Evolutionary conservation across 2,797 vertebrate species (phyloP).

Genomic region (Zonotrichia albicollis): DNA sequence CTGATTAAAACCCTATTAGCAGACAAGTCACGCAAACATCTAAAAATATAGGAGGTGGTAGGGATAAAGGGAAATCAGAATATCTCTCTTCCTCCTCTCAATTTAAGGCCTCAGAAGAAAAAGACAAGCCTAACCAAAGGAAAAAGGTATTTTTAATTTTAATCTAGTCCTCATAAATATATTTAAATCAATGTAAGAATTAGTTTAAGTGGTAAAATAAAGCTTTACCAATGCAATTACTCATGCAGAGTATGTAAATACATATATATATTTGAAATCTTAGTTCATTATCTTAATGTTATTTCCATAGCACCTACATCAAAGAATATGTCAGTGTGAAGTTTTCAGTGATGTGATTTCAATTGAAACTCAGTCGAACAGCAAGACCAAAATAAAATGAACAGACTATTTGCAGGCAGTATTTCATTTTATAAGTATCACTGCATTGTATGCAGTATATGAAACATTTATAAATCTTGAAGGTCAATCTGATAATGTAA

Average conservation of each 20-base stretch:
- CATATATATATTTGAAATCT: constrained; percentile 54
- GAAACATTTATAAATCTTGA: constrained; percentile 92
- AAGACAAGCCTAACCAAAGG: constrained; percentile 51
- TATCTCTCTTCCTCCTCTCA: neutral
- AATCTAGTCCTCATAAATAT: constrained; percentile 67
- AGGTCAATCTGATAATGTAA: constrained; percentile 95
- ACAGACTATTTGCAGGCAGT: constrained; percentile 80
- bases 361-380: constrained; percentile 73
- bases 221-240: constrained; percentile 62
- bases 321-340: constrained; percentile 75
- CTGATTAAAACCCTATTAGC: constrained; percentile 58
- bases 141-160: constrained; percentile 67
- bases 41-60: constrained; percentile 24
- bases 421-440: constrained; percentile 83
- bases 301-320: constrained; percentile 76
- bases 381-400: constrained; percentile 81
- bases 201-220: constrained; percentile 62
- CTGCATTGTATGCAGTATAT: constrained; percentile 85
- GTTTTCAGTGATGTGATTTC: constrained; percentile 77
- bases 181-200: constrained; percentile 61
- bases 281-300: constrained; percentile 77
- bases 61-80: constrained; percentile 1
- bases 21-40: constrained; percentile 36
- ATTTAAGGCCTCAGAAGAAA: constrained; percentile 38
- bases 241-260: constrained; percentile 60